phyloP scores from a whole-genome alignment of 2,888 invertebrate genomes.

The Diplazon laetatorius region DNA sequence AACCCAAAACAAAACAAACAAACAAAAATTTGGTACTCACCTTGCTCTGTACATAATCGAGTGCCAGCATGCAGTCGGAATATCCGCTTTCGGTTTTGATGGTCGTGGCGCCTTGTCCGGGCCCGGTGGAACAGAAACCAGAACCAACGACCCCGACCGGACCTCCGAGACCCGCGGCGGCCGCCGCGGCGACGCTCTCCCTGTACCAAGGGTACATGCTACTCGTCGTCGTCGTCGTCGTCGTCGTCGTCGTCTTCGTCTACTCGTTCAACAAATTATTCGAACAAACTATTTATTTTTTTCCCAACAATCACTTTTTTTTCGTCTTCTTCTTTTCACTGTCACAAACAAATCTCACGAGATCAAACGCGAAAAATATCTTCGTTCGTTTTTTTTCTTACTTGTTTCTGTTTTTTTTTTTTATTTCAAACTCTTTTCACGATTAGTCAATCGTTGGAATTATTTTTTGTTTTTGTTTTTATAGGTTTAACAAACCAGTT shows the following conservation, averaged over 20 bases:
- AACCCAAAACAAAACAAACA: no score
- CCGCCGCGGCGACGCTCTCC: constrained; percentile 83
- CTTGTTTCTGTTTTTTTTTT: no score
- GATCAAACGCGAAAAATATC: not conserved
- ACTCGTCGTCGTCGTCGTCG: constrained; percentile 60
- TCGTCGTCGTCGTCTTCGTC: no score
- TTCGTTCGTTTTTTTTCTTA: no score
- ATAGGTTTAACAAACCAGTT: no score
- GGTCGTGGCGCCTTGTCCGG: constrained; percentile 83
- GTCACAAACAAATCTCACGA: not conserved
- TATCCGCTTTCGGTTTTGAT: constrained; percentile 88
- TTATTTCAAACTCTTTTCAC: not conserved
- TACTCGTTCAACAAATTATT: no score
- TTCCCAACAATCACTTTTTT: no score
- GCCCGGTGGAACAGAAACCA: constrained; percentile 83
- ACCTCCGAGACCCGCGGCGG: constrained; percentile 83
- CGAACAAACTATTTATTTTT: no score
- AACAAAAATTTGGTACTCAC: constrained; percentile 83
- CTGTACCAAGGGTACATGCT: constrained; percentile 87
- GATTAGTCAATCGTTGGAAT: not conserved
- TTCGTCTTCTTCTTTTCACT: not conserved
- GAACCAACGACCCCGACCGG: constrained; percentile 81
- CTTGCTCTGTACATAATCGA: constrained; percentile 88
- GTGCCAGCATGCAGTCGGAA: constrained; percentile 88
- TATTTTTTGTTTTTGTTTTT: no score